Conservation (phyloP, 2,113 vertebrate genomes). For the Clupea harengus region DNA sequence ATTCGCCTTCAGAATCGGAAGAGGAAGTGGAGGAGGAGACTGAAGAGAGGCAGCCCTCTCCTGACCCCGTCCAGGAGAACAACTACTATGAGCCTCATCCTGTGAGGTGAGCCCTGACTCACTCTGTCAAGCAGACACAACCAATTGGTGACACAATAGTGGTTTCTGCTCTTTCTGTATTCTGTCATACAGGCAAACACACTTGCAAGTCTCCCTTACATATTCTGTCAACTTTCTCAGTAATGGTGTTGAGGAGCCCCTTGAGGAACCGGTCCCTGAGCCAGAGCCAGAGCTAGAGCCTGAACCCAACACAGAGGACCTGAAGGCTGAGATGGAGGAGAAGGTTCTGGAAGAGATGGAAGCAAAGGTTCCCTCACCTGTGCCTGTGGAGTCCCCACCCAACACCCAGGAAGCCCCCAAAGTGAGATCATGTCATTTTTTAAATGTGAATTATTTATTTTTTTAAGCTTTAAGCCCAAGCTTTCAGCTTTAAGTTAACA, state of each 20-base stretch:
- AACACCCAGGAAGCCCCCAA: slow-evolving; percentile 88
- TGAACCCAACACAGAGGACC: slow-evolving; percentile 79
- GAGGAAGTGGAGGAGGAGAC: slow-evolving; percentile 92
- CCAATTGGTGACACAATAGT: not conserved
- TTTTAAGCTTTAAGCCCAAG: not conserved
- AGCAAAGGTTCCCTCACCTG: slow-evolving; percentile 86
- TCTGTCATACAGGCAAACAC: not conserved
- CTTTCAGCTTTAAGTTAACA: no score
- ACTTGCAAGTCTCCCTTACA: not conserved
- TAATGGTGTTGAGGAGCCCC: slow-evolving; percentile 70
- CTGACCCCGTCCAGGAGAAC: slow-evolving; percentile 89
- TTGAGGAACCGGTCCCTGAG: slow-evolving; percentile 69
- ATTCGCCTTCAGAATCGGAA: slow-evolving; percentile 82
- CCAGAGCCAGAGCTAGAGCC: slow-evolving; percentile 65
- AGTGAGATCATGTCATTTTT: slow-evolving; percentile 59
- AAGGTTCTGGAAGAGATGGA: slow-evolving; percentile 87
- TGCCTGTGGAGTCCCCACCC: slow-evolving; percentile 83
- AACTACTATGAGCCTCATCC: slow-evolving; percentile 87
- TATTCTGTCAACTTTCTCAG: slow-evolving; percentile 39
- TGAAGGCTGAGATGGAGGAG: slow-evolving; percentile 82
- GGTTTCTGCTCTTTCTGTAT: no score
- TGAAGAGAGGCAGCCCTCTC: slow-evolving; percentile 86
- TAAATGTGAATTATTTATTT: no score
- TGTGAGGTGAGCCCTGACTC: slow-evolving; percentile 76
- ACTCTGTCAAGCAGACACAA: not conserved